Conservation (phyloP, 2,888 invertebrate species). For the Cerceris rybyensis region DNA sequence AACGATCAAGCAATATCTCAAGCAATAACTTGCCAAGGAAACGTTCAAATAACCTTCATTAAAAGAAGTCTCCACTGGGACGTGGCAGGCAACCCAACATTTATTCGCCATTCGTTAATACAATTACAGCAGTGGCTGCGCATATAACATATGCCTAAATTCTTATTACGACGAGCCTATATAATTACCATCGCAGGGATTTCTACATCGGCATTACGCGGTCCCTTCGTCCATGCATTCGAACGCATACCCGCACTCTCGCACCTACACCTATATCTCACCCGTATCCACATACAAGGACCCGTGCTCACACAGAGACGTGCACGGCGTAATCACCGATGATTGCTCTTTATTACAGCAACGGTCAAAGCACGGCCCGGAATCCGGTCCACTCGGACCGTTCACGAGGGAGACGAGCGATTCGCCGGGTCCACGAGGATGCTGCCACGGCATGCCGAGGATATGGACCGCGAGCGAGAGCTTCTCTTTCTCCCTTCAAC, state of each 20-base stretch:
- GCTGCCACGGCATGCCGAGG: constrained; percentile 21
- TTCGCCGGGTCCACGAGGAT: constrained; percentile 56
- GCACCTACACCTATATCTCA: neutral
- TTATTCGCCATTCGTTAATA: no score
- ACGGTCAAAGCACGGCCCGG: constrained; percentile 77
- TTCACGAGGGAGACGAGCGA: constrained; percentile 56
- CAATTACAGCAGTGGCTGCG: no score
- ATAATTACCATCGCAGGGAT: no score
- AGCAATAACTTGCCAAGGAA: no score
- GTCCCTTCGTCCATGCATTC: neutral
- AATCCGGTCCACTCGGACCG: constrained; percentile 70
- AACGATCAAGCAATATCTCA: no score
- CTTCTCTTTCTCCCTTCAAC: no score
- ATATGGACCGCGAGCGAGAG: constrained; percentile 31
- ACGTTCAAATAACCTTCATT: no score
- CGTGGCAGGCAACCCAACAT: no score
- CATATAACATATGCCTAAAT: no score
- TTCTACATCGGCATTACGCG: neutral
- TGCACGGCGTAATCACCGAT: constrained; percentile 76
- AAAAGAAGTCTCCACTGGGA: no score
- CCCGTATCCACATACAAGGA: constrained; percentile 16
- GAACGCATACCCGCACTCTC: neutral
- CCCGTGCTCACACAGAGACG: constrained; percentile 56
- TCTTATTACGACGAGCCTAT: no score
- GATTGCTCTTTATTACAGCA: constrained; percentile 79